These are phyloP conservation scores for Rhinolophus ferrumequinum DNA, from an alignment of 2,113 vertebrate genomes.

Conservation along the genomic window DNA sequence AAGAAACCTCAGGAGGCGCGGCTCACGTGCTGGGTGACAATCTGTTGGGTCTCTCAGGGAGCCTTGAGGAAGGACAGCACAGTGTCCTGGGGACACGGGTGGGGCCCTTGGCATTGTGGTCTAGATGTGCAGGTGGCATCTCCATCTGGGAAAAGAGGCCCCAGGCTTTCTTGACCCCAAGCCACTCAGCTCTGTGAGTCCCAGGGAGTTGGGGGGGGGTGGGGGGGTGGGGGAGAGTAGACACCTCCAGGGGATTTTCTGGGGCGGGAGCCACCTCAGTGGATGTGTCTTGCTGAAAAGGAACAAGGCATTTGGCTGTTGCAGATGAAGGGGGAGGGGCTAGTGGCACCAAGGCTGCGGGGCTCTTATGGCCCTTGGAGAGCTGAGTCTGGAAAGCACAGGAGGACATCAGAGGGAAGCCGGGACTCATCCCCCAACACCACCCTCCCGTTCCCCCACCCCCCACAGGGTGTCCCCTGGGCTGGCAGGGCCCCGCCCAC, in stretches of 20 bases:
- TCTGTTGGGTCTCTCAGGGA: not conserved
- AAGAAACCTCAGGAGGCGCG: not conserved
- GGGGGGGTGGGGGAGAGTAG: no score
- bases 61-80: no score
- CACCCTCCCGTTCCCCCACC: no score
- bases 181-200: not conserved
- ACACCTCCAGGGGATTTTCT: not conserved
- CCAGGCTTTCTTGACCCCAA: not conserved
- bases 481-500: not conserved
- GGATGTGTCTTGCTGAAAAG: not conserved
- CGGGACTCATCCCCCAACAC: accelerated
- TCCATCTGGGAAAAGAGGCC: not conserved
- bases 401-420: not conserved
- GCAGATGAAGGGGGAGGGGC: no score
- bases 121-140: not conserved
- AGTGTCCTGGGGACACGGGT: accelerated
- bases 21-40: no score
- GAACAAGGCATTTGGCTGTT: not conserved
- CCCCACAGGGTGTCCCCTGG: not conserved
- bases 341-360: no score
- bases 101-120: no score
- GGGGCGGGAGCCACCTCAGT: not conserved
- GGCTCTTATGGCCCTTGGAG: no score
- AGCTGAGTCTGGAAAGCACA: not conserved
- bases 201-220: no score